phyloP scores from a whole-genome alignment of 2,888 invertebrate genomes.

The Pseudococcus viburni region DNA sequence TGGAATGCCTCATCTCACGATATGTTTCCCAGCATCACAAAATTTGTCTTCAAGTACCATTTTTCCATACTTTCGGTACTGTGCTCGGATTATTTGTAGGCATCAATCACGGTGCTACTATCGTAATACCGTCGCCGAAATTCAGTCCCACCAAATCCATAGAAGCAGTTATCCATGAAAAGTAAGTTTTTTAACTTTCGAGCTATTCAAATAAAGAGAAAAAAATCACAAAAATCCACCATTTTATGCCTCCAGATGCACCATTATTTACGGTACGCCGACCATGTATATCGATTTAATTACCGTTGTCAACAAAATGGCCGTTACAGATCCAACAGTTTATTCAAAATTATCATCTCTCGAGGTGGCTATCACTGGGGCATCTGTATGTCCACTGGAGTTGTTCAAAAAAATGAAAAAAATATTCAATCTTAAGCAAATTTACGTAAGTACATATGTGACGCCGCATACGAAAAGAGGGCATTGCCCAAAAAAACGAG shows the following conservation, averaged over 20 bases:
- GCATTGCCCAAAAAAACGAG: no score
- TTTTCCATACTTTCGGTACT: slow-evolving; percentile 88
- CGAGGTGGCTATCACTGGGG: slow-evolving; percentile 78
- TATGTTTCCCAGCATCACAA: slow-evolving; percentile 68
- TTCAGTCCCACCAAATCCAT: slow-evolving; percentile 78
- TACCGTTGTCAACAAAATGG: slow-evolving; percentile 20
- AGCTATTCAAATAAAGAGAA: no score
- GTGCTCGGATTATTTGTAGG: slow-evolving; percentile 76
- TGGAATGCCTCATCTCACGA: background rate
- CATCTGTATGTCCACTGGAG: slow-evolving; percentile 79
- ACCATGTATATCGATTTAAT: slow-evolving; percentile 84
- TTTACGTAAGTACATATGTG: background rate
- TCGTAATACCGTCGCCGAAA: slow-evolving; percentile 76
- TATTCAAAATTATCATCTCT: slow-evolving; percentile 31
- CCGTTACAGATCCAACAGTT: background rate
- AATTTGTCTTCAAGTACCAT: slow-evolving; percentile 76
- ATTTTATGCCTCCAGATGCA: slow-evolving; percentile 75
- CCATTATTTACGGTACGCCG: slow-evolving; percentile 83
- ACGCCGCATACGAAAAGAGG: no score
- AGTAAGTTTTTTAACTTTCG: slow-evolving; percentile 71
- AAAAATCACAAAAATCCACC: background rate
- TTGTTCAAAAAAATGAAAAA: slow-evolving; percentile 74
- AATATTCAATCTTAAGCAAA: slow-evolving; percentile 73
- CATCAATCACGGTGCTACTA: slow-evolving; percentile 76
- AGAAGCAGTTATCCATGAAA: slow-evolving; percentile 78